Evolutionary conservation across 2,888 invertebrate genomes (phyloP).

Genomic region (Meloe dianella): DNA sequence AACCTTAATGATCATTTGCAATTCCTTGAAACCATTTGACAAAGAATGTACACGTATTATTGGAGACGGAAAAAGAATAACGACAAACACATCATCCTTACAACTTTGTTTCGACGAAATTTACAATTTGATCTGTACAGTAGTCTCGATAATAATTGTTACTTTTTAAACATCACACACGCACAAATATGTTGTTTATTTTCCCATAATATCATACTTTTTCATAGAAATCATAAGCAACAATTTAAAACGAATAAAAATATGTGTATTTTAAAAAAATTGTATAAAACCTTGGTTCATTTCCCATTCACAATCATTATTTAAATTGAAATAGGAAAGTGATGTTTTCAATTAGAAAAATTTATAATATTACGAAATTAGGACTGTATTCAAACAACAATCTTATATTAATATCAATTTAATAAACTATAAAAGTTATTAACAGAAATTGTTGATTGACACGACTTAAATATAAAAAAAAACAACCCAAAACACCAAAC

Average conservation of each 20-base stretch:
- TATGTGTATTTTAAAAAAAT: conserved; percentile 3
- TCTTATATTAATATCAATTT: neutral
- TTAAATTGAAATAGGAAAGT: neutral
- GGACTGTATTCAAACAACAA: neutral
- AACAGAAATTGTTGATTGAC: neutral
- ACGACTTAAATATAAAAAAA: too few species aligned
- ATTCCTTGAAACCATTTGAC: conserved; percentile 49
- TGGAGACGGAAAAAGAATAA: conserved; percentile 33
- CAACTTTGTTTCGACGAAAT: conserved; percentile 40
- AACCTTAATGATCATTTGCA: conserved; percentile 44
- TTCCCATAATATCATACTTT: conserved; percentile 29
- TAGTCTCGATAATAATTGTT: conserved; percentile 39
- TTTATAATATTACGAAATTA: neutral
- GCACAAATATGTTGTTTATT: conserved; percentile 41
- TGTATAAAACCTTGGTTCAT: neutral
- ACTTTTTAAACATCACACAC: conserved; percentile 43
- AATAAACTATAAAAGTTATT: neutral
- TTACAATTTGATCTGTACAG: conserved; percentile 31
- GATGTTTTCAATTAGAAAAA: neutral
- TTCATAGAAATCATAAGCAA: neutral
- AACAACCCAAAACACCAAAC: neutral
- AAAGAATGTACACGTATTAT: conserved; percentile 36
- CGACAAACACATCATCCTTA: conserved; percentile 33
- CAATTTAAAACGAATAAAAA: conserved; percentile 1
- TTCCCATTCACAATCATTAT: neutral